Base-by-base conservation (phyloP, 2,113 vertebrate genomes). In the Alces alces region DNA sequence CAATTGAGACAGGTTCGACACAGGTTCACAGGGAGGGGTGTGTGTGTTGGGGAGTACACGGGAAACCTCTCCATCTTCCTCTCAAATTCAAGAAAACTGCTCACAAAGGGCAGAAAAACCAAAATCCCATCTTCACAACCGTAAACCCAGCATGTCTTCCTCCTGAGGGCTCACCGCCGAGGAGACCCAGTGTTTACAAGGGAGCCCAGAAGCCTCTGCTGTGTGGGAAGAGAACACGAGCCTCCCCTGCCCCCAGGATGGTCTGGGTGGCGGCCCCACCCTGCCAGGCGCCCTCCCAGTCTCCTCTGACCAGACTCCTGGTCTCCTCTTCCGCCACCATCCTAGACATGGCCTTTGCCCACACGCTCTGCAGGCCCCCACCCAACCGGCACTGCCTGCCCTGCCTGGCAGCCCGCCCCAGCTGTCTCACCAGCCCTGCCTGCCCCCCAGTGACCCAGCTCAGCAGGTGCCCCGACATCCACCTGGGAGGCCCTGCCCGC, bases 1-100 rank as follows among this genome's bases (percentile, higher is more conserved):
- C 2, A 0, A 9, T 45, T 47, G 36, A 43, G 0, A 2, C 2
- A 39, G 16, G 17, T 7, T 54, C 30, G 7, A 3, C 3, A 12
- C 4, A 19, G 25, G 25, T 7, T 73, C 6, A 19, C 5, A 0
- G 66, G 5, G 2, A 73, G n/a, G 36, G 66, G 66, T 1, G 19
- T 70, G 17, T 12, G 64, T 12, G n/a, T 10, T 36, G n/a, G 66
- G 66, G 64, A 28, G 27, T 43, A 28, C 10, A 54, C 0, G 1
- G n/a, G 6, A 55, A 73, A 43, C 21, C 82, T 28, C 66, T 12
- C 39, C 28, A 15, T 5, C 28, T 11, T 47, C 19, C 12, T 45
- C 54, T 57, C 54, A 2, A n/a, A 57, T 58, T 2, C 4, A 2
- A 43, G 23, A 57, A 47, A 90, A 58, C 28, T 25, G 39, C 54